Evolutionary conservation across 2,888 invertebrate species (phyloP), one percentile per base, ranked within the genome.

Genomic region (Protonemura montana): DNA sequence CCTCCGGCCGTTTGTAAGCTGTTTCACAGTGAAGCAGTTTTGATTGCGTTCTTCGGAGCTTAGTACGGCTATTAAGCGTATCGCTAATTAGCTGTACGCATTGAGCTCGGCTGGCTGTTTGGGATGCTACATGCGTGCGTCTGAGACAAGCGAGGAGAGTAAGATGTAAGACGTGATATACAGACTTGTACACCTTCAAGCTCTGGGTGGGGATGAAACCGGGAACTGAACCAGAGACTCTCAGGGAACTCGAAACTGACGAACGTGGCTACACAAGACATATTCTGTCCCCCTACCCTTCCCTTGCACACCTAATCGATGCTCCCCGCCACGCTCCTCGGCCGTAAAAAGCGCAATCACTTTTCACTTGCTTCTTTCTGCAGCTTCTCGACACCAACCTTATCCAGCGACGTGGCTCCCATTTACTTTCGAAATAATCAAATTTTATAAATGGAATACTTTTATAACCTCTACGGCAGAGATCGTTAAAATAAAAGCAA

Each of bases 301-400:
- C 80, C 77, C 85, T 35, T 78, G 10, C 29, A n/a, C 2, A 59
- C 59, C 59, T 59, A 59, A 59, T 59, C 59, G 59, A 59, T 59
- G 59, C 6, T 13, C 59, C 26, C 76, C 13, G 29, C 80, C 80
- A 30, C 82, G 82, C 35, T 35, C 35, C 35, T 6, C 35, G 82
- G 80, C 82, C 76, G 85, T 78, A 78, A 78, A 78, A 78, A 78
- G n/a, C 26, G 78, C 78, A 78, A 78, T 78, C 84, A 59, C 59
- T 59, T 59, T 59, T 59, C 59, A 59, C 59, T 59, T 59, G 59
- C 59, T 21, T 59, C 59, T 59, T 16, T 59, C 59, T 59, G 16
- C 35, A 35, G 35, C 3, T 3, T 35, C 35, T 35, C 76, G n/a
- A 76, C 76, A 76, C 76, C 76, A 35, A 76, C 76, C 35, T 35